A percentile compares a stretch with the other conserved stretches of the same genome.
Conservation (phyloP, 2,113 vertebrate genomes). For the Globicephala melas region DNA sequence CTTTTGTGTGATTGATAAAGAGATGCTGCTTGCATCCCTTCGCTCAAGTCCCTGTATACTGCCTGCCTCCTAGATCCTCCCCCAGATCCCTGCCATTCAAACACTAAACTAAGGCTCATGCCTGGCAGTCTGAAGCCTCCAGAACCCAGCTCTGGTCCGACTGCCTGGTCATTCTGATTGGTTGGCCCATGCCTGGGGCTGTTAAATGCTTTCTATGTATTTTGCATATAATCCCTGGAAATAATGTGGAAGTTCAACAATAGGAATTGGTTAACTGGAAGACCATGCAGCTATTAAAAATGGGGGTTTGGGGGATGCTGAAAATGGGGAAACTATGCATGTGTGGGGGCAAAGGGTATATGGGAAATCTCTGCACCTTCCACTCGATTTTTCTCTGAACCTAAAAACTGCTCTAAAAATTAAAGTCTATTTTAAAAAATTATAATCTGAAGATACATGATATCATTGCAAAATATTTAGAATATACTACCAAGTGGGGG, state of each 20-base stretch:
- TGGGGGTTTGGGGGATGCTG: background rate
- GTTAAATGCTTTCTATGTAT: background rate
- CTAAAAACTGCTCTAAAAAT: background rate
- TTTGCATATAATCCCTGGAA: background rate
- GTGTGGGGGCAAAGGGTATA: accelerated
- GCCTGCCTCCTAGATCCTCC: background rate
- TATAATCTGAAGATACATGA: background rate
- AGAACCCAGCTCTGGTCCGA: background rate
- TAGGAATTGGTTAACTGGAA: background rate
- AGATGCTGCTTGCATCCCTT: background rate
- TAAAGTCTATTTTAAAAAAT: background rate
- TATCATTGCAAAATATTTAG: background rate
- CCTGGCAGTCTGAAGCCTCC: no score
- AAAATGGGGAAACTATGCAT: background rate
- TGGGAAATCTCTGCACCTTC: background rate
- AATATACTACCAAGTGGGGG: background rate
- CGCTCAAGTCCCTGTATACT: accelerated
- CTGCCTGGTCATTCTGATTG: background rate
- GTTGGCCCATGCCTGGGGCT: background rate
- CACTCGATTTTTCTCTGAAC: background rate
- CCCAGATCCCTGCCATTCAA: background rate
- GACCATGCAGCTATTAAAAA: background rate
- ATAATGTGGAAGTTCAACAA: background rate
- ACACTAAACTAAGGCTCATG: background rate
- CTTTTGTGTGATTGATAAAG: background rate